A percentile compares a stretch with the other conserved stretches of the same genome.
Evolutionary conservation across 2,113 vertebrate genomes (phyloP).

Genomic region (Girardinichthys multiradiatus): DNA sequence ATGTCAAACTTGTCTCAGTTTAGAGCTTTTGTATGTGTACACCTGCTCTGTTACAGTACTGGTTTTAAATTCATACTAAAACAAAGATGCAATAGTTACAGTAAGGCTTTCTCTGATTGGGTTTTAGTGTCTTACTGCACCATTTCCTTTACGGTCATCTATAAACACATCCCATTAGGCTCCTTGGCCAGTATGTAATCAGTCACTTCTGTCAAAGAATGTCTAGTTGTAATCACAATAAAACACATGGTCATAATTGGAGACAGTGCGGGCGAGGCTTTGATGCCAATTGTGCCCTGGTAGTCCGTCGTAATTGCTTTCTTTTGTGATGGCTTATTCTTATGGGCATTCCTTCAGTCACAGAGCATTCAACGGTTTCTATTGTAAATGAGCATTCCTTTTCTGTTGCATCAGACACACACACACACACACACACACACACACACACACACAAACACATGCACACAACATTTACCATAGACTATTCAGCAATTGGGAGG

Average conservation of each 20-base stretch:
- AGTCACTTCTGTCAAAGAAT: slow-evolving; percentile 47
- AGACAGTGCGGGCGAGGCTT: slow-evolving; percentile 38
- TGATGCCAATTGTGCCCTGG: slow-evolving; percentile 44
- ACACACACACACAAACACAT: slow-evolving; percentile 53
- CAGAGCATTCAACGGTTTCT: slow-evolving; percentile 32
- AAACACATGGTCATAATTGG: slow-evolving; percentile 38
- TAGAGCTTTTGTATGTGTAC: background rate
- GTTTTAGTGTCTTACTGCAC: slow-evolving; percentile 43
- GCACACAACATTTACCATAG: slow-evolving; percentile 51
- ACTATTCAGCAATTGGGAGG: slow-evolving; percentile 54
- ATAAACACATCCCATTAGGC: slow-evolving; percentile 50
- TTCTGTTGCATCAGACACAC: slow-evolving; percentile 46
- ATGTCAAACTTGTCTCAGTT: background rate
- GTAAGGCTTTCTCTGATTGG: slow-evolving; percentile 23
- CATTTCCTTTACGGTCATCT: slow-evolving; percentile 30
- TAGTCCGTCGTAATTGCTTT: slow-evolving; percentile 53
- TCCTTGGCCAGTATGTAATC: slow-evolving; percentile 31
- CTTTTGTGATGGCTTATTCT: slow-evolving; percentile 36
- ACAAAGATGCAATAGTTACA: background rate
- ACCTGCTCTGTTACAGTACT: slow-evolving; percentile 4
- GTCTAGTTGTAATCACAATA: slow-evolving; percentile 55
- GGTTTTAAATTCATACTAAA: background rate
- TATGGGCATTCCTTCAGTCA: slow-evolving; percentile 31
- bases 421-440: slow-evolving; percentile 49
- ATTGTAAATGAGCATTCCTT: slow-evolving; percentile 67